Evolutionary conservation across 2,888 invertebrate species (phyloP), one percentile per base, ranked within the genome.

Genomic region (Tridacna crocea): DNA sequence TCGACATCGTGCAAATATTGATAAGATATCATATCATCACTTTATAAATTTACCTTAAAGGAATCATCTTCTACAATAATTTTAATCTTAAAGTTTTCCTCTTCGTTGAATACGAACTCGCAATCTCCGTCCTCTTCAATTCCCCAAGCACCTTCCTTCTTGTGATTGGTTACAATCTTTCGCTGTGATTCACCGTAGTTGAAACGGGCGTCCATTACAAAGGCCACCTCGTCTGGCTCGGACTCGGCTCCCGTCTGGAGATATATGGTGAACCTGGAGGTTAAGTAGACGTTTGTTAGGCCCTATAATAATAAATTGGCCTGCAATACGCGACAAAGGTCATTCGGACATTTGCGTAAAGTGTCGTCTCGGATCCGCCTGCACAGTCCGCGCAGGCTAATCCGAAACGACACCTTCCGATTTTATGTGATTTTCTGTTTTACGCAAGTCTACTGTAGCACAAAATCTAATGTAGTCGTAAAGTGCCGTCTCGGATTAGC

Each of bases 161-260:
- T 84, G 76, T 83, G 80, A 77, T 84, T 84, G 27, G 84, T 84
- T 0, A 87, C 87, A 17, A 87, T 83, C 61, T 81, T 80, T 26
- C 75, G 80, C 24, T 72, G 26, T 60, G 27, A 63, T 8, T 60
- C 72, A 19, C 87, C 84, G 61, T 70, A 87, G 79, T 83, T 80
- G 60, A 87, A 87, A 19, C 87, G 76, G 24, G 78, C 80, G 75
- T 87, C 87, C 26, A 84, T 73, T 13, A 84, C 84, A 47, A 87
- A 87, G 58, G 84, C 84, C 4, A 87, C 79, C 77, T 87, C 84
- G 19, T 87, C 80, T 3, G 87, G 87, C 60, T 87, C 87, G 3
- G 74, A 74, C 26, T 81, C 87, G 0, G 84, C 47, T 22, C 87
- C 87, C 3, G 22, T 61, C 58, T 87, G 87, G 0, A 87, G 79